Evolutionary conservation across 2,113 vertebrate species (phyloP), one percentile per base, ranked within the genome.

Genomic region (Anarrhichthys ocellatus): DNA sequence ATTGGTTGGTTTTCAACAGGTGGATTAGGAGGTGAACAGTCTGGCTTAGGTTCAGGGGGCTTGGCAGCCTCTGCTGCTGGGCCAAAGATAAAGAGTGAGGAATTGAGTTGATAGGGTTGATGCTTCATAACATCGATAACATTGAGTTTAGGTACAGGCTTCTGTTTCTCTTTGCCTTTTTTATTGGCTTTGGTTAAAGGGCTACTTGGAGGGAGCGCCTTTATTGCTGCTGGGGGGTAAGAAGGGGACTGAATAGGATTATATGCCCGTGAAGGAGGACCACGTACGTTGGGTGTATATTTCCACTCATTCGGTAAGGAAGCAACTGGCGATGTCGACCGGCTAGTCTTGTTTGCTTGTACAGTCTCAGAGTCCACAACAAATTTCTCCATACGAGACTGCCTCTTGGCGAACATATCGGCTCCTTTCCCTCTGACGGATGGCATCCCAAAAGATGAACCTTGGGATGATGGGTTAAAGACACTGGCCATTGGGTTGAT

Each of bases 111-210:
- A 80, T 99, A 99, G 0, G 98, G 98, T 24, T 99, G 96, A 90
- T 99, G 97, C 86, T 98, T 99, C 98, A 99, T 99, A 77, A 99
- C 97, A 87, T 99, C 97, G 87, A 99, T 84, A 72, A 96, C 94
- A 85, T 96, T 97, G 27, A 95, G 94, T 94, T 99, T 99, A 75
- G 95, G 97, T 66, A 96, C 79, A 90, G 95, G 96, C 93, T 86
- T 95, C 92, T 91, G 93, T 96, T 94, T 94, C 0, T 87, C 88
- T 96, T 95, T 94, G 20, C 80, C 93, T 96, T 96, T 96, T 91
- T 93, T 95, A 88, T 95, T 96, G 62, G 85, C 83, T 91, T 95
- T 95, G 70, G 67, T 63, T 32, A 73, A 56, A 76, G 95, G 94
- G 27, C 88, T 92, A 1, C 89, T 88, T 18, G 94, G 10, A 93